Evolutionary conservation across 2,888 invertebrate species (phyloP).

Genomic region (Trissoscelio sp.): DNA sequence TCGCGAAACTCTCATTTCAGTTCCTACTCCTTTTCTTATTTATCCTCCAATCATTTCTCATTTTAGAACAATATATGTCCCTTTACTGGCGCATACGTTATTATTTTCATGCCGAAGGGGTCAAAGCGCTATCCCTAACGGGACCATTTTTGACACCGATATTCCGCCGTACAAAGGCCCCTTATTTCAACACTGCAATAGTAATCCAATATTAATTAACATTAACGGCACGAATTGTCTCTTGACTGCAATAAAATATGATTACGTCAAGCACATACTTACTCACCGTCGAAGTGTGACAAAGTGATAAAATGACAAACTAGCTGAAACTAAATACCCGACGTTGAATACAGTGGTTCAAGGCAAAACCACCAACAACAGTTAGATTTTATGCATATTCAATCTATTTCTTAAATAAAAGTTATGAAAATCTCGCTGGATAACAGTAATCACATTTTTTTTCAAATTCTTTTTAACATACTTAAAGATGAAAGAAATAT

Average conservation of each 20-base stretch:
- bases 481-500: neutral
- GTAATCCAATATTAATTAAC: conserved; percentile 58
- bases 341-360: conserved; percentile 61
- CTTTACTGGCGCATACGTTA: conserved; percentile 44
- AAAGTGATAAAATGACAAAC: conserved; percentile 70
- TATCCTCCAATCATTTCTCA: conserved; percentile 67
- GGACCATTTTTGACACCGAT: conserved; percentile 60
- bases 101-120: conserved; percentile 56
- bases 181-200: conserved; percentile 24
- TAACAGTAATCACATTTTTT: neutral
- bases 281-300: conserved; percentile 67
- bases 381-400: conserved; percentile 71
- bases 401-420: conserved; percentile 22
- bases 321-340: conserved; percentile 69
- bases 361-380: conserved; percentile 78
- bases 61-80: conserved; percentile 65
- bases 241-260: conserved; percentile 46
- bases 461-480: neutral
- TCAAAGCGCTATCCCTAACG: conserved; percentile 43
- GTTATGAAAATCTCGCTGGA: neutral
- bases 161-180: no score
- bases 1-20: conserved; percentile 68
- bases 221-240: conserved; percentile 51
- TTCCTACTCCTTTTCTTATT: conserved; percentile 66
- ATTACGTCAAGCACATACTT: conserved; percentile 68